Evolutionary conservation across 2,797 vertebrate genomes (phyloP), one percentile per base, ranked within the genome.

Genomic region (Caiman crocodilus): DNA sequence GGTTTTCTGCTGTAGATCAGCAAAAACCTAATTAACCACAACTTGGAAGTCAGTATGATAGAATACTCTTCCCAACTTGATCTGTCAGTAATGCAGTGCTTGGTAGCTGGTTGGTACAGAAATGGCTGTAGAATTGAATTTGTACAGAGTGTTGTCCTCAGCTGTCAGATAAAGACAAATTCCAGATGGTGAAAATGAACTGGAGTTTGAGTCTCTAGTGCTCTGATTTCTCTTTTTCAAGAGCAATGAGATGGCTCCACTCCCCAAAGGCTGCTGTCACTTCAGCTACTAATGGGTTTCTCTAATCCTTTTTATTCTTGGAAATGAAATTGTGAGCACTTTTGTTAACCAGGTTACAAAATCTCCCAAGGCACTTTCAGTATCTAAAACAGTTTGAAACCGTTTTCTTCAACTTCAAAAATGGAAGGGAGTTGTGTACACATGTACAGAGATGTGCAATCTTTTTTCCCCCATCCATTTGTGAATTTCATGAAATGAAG

Each of bases 241-340:
- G 92, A 95, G 85, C 77, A 85, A 73, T 71, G 84, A 93, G 90
- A 97, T 94, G 83, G 74, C 95, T 94, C 76, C 81, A 59, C 76
- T 96, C 90, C 91, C 96, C 87, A 92, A 85, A 85, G 82, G 76
- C 92, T 96, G 61, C 88, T 97, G 91, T 97, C 94, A 95, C 76
- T 96, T 95, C 57, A 94, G 93, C 71, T 96, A 79, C 92, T 96
- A 97, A 97, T 97, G 81, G 93, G 71, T 96, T 97, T 96, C 93
- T 97, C 71, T 96, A 94, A 94, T 94, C 85, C 76, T 89, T 95
- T 95, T 82, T 90, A 94, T 74, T 79, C 94, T 92, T 90, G 90
- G 96, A 97, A 90, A 93, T 77, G 94, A 97, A 96, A 76, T 81
- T 75, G 58, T 95, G 9, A 95, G 76, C 58, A 79, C 13, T 77